Base-by-base conservation (phyloP, 2,113 vertebrate genomes). In the Pterocles burchelli region DNA sequence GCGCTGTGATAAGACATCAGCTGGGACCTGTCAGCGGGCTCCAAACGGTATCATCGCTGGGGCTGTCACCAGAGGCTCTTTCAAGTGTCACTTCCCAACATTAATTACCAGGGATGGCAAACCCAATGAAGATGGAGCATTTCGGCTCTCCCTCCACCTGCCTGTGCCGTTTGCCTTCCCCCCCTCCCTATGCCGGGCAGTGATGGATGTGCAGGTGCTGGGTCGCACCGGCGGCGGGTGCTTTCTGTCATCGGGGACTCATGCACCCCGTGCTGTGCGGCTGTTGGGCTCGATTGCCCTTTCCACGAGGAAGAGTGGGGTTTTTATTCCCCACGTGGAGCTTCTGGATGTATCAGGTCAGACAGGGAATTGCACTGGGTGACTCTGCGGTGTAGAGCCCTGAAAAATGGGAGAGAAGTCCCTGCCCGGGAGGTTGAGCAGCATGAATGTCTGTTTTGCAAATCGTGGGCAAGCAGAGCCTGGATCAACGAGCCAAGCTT, bases 71-170 rank as follows among this genome's bases (percentile, higher is more conserved):
- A 75, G 88, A 94, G 80, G 49, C 89, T 96, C 95, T 98, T 97
- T 97, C 95, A 95, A 97, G 97, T 98, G 97, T 98, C 97, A 97
- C 91, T 97, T 96, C 90, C 82, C 68, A 10, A 67, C 95, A 88
- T 94, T 97, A 97, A 98, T 98, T 98, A 95, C 91, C 76, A 87
- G 51, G 28, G 85, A 96, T 95, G 95, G 93, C 91, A 97, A 96
- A 95, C 73, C 84, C 71, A 26, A 16, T 7, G 81, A 79, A 88
- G 55, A 86, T 43, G 73, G 45, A 95, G 55, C 43, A 3, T 88
- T 68, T 70, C 11, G 17, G 48, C 74, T 85, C 21, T 0, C 33
- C 65, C 68, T 58, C 51, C 73, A 21, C 79, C 70, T 34, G 25
- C 48, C 65, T 29, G 45, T 11, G 19, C 46, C 15, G 45, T 61